Evolutionary conservation across 2,888 invertebrate species (phyloP).

Genomic region (Griposia aprilina): DNA sequence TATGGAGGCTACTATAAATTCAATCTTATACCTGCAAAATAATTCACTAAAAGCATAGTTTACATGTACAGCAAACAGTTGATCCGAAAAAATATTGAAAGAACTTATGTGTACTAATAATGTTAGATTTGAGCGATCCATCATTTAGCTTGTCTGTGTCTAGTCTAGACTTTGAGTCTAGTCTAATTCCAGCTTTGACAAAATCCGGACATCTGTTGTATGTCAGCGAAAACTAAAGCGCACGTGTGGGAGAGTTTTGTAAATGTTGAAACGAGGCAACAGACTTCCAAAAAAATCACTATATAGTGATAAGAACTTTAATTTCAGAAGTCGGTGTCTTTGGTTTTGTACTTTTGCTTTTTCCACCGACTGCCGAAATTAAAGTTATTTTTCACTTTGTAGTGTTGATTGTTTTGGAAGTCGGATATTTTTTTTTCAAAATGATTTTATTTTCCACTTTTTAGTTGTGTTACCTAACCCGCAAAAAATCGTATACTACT

Average conservation of each 20-base stretch:
- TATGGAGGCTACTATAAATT: background rate
- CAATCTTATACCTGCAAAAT: background rate
- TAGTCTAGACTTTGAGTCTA: slow-evolving; percentile 44
- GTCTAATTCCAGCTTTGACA: slow-evolving; percentile 16
- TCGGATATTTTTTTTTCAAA: too few relatives aligned
- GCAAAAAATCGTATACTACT: too few relatives aligned
- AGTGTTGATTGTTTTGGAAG: too few relatives aligned
- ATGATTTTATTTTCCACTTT: too few relatives aligned
- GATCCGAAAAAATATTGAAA: slow-evolving; percentile 8
- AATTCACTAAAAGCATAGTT: slow-evolving; percentile 36
- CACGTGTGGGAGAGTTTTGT: slow-evolving; percentile 2
- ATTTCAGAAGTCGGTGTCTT: too few relatives aligned
- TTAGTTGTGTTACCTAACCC: too few relatives aligned
- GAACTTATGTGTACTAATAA: slow-evolving; percentile 24
- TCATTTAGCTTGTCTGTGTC: slow-evolving; percentile 29
- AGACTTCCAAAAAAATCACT: too few relatives aligned
- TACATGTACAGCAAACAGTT: slow-evolving; percentile 15
- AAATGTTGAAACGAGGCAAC: too few relatives aligned
- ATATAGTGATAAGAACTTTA: too few relatives aligned
- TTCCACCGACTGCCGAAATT: too few relatives aligned
- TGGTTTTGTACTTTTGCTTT: too few relatives aligned
- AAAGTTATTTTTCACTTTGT: too few relatives aligned
- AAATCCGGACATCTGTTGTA: slow-evolving; percentile 19
- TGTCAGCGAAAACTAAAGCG: background rate
- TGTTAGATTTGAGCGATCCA: slow-evolving; percentile 33